A percentile compares a stretch with the other conserved stretches of the same genome.
Conservation (phyloP, 2,888 invertebrate species). For the Hoplodrina blanda region DNA sequence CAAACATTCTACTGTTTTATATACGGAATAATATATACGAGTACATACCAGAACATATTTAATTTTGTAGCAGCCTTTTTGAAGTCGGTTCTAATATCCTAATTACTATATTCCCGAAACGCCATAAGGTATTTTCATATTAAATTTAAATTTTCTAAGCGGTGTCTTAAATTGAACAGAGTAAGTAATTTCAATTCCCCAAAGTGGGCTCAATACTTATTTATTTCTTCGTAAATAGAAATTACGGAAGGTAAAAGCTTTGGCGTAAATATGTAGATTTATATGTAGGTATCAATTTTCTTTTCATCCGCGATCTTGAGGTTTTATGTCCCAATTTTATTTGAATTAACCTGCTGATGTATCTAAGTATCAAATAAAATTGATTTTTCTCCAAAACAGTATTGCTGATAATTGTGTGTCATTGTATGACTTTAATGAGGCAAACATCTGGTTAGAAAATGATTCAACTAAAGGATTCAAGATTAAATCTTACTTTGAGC, state of each 20-base stretch:
- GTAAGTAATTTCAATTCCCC: constrained; percentile 48
- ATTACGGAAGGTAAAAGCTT: constrained; percentile 44
- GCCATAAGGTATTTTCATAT: constrained; percentile 2
- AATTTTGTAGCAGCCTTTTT: neutral
- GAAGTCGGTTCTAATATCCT: neutral
- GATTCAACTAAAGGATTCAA: no score
- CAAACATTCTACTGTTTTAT: neutral
- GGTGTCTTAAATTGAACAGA: constrained; percentile 26
- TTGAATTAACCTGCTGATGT: constrained; percentile 1
- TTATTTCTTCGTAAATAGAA: constrained; percentile 45
- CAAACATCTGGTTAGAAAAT: no score
- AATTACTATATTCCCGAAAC: neutral
- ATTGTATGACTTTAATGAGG: neutral
- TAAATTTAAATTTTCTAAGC: constrained; percentile 31
- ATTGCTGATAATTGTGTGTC: neutral
- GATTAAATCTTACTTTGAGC: no score
- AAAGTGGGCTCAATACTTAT: constrained; percentile 49
- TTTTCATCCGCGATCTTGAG: constrained; percentile 21
- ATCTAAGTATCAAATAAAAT: neutral
- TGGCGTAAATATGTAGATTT: constrained; percentile 50
- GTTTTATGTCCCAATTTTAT: constrained; percentile 30
- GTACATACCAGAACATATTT: neutral
- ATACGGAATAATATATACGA: neutral
- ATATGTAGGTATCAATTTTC: constrained; percentile 46
- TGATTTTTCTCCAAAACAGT: neutral